A percentile compares a stretch with the other conserved stretches of the same genome.
These are phyloP conservation scores for Eulithis testata DNA, from an alignment of 2,888 invertebrate species.

Conservation along the genomic window DNA sequence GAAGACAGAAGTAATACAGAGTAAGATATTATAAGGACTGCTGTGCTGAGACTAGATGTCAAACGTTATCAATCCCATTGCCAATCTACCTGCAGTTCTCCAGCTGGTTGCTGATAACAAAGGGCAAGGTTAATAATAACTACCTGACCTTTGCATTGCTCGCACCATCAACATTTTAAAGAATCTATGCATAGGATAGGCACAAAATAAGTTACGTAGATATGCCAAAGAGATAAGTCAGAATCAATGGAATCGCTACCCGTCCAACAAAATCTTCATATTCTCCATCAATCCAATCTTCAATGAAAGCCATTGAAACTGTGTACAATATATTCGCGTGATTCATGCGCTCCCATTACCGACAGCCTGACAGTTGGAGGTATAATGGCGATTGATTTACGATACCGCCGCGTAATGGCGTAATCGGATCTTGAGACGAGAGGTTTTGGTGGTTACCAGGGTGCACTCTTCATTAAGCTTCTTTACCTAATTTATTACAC, in stretches of 20 bases:
- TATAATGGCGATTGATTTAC: slow-evolving; percentile 78
- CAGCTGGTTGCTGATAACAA: too few species aligned
- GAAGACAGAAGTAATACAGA: too few species aligned
- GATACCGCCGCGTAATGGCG: slow-evolving; percentile 45
- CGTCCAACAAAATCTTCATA: background rate
- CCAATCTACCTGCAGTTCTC: too few species aligned
- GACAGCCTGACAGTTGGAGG: slow-evolving; percentile 77
- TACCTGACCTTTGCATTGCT: too few species aligned
- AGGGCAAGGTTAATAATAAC: too few species aligned
- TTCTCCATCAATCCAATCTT: slow-evolving; percentile 3
- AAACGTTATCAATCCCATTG: too few species aligned
- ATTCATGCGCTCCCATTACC: slow-evolving; percentile 76
- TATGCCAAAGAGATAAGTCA: background rate
- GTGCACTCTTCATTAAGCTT: slow-evolving; percentile 15
- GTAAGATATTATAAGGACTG: too few species aligned
- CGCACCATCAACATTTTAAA: too few species aligned
- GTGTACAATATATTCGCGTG: slow-evolving; percentile 52
- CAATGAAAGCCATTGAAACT: slow-evolving; percentile 20
- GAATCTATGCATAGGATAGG: too few species aligned
- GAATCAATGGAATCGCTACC: background rate
- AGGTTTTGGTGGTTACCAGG: slow-evolving; percentile 12
- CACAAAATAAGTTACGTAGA: too few species aligned
- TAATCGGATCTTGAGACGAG: slow-evolving; percentile 22
- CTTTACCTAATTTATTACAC: too few species aligned
- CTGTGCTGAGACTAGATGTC: too few species aligned